Conservation (phyloP, 2,797 vertebrate genomes). For the Pagetopsis macropterus region DNA sequence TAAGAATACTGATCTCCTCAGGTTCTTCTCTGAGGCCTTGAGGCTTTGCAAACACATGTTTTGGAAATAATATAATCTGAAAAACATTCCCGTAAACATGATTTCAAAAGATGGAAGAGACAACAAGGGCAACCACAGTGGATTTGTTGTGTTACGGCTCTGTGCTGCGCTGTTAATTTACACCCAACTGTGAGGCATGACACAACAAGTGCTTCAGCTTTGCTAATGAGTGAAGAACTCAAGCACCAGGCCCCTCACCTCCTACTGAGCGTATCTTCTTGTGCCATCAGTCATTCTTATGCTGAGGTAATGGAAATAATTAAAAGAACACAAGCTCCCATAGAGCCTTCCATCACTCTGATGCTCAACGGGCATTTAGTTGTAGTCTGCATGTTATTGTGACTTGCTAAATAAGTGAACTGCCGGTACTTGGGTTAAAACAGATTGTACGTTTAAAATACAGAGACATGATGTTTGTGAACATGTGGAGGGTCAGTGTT, state of each 20-base stretch:
- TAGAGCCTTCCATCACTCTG: background rate
- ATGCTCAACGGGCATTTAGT: background rate
- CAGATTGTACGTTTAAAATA: background rate
- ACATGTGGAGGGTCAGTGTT: slow-evolving; percentile 28
- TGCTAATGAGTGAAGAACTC: slow-evolving; percentile 19
- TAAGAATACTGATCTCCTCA: background rate
- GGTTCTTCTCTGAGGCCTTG: slow-evolving; percentile 5
- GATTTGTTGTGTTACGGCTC: slow-evolving; percentile 18
- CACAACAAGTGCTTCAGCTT: slow-evolving; percentile 42
- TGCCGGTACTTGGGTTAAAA: slow-evolving; percentile 5
- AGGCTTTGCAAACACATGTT: slow-evolving; percentile 12
- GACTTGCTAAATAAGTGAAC: slow-evolving; percentile 14
- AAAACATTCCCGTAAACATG: background rate
- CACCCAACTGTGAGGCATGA: slow-evolving; percentile 42
- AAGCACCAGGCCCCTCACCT: slow-evolving; percentile 1
- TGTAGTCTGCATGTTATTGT: background rate
- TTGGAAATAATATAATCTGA: background rate
- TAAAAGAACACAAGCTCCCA: background rate
- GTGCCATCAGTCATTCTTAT: slow-evolving; percentile 9
- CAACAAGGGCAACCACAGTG: background rate
- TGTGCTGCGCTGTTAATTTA: slow-evolving; percentile 7
- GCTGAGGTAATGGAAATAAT: slow-evolving; percentile 6
- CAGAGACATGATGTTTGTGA: background rate
- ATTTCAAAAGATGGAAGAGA: slow-evolving; percentile 16
- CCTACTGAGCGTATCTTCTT: background rate